Percentiles rank a stretch among this genome's conserved stretches.
phyloP scores from a whole-genome alignment of 1,140 invertebrate genomes.

The Steinernema feltiae region DNA sequence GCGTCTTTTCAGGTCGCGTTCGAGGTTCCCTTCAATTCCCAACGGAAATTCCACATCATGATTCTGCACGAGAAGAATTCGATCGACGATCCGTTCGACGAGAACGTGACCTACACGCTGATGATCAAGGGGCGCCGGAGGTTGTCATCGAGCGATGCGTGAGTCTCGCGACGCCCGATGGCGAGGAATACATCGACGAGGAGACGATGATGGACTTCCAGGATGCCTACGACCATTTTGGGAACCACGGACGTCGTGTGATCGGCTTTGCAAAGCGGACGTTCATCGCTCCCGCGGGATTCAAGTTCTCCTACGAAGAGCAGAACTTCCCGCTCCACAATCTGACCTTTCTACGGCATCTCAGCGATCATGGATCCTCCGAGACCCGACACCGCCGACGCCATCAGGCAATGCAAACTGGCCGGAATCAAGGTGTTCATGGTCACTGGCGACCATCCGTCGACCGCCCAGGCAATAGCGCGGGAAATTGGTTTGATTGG shows the following conservation, averaged over 20 bases:
- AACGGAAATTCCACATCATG: slow-evolving; percentile 51
- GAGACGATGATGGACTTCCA: slow-evolving; percentile 42
- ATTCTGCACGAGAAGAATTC: slow-evolving; percentile 24
- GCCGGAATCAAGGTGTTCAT: slow-evolving; percentile 56
- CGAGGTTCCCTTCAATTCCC: slow-evolving; percentile 55
- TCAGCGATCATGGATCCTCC: slow-evolving; percentile 50
- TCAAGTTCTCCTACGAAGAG: slow-evolving; percentile 34
- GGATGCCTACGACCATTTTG: slow-evolving; percentile 45
- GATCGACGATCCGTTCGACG: slow-evolving; percentile 18
- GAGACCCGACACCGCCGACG: slow-evolving; percentile 41
- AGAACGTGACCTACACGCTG: slow-evolving; percentile 39
- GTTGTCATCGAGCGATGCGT: slow-evolving; percentile 44
- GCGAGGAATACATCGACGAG: slow-evolving; percentile 35
- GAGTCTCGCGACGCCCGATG: slow-evolving; percentile 31
- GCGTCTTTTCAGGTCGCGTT: slow-evolving; percentile 44
- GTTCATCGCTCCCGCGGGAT: slow-evolving; percentile 38
- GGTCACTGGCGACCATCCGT: slow-evolving; percentile 54
- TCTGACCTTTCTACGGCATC: slow-evolving; percentile 42
- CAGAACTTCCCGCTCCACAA: slow-evolving; percentile 41
- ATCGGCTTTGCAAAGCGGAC: slow-evolving; percentile 47
- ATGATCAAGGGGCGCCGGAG: slow-evolving; percentile 54
- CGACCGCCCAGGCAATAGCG: slow-evolving; percentile 50
- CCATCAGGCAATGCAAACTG: slow-evolving; percentile 44
- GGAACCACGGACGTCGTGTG: slow-evolving; percentile 46
- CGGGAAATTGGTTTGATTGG: slow-evolving; percentile 49